These are phyloP conservation scores for Amphipyra tragopoginis DNA, from an alignment of 2,888 invertebrate genomes.

Conservation along the genomic window DNA sequence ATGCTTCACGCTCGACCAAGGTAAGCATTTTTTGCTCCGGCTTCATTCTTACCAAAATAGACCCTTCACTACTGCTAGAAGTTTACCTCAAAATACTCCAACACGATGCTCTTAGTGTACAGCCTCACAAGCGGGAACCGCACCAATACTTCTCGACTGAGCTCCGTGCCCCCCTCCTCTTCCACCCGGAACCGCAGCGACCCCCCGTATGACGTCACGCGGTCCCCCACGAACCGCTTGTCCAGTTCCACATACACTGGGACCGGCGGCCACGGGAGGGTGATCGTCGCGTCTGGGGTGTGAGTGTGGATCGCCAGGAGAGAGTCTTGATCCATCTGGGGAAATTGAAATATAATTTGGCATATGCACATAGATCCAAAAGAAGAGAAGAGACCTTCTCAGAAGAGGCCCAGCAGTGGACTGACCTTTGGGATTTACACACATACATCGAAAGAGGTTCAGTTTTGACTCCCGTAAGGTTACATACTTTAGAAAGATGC, in stretches of 20 bases:
- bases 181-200: conserved; percentile 94
- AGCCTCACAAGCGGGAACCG: conserved; percentile 95
- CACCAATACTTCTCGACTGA: conserved; percentile 88
- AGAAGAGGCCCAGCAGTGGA: too few species aligned
- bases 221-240: conserved; percentile 95
- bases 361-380: too few species aligned
- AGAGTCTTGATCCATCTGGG: conserved; percentile 81
- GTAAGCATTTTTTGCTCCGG: too few species aligned
- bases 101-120: conserved; percentile 93
- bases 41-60: too few species aligned
- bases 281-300: conserved; percentile 78
- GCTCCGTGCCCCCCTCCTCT: conserved; percentile 91
- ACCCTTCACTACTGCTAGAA: neutral
- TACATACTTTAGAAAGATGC: too few species aligned
- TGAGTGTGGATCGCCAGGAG: conserved; percentile 80
- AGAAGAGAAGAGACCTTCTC: too few species aligned
- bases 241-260: conserved; percentile 96
- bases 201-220: conserved; percentile 97
- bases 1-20: too few species aligned
- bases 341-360: neutral
- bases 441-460: too few species aligned
- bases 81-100: conserved; percentile 92
- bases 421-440: too few species aligned
- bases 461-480: too few species aligned
- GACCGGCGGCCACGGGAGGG: conserved; percentile 85